Evolutionary conservation across 23 tunicate species (phyloP).

Genomic region (Pegea sp.): DNA sequence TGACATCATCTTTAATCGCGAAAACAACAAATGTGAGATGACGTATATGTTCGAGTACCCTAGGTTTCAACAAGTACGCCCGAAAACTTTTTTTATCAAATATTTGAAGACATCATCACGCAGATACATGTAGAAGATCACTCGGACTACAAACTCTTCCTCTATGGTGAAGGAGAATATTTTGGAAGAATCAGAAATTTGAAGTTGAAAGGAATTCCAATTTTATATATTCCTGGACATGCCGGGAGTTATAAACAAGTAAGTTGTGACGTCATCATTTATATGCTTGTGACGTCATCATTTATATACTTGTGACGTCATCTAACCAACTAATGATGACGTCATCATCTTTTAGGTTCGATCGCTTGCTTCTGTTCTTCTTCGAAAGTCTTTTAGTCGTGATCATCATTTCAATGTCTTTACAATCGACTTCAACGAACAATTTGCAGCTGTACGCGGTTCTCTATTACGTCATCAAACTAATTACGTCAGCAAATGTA

Average conservation of each 20-base stretch:
- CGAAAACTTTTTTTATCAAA: too few relatives aligned
- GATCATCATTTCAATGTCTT: conserved; percentile 57
- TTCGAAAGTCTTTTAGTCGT: conserved; percentile 16
- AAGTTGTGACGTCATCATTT: not conserved
- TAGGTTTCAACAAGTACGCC: too few relatives aligned
- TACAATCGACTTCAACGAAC: conserved; percentile 40
- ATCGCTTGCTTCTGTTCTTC: conserved; percentile 60
- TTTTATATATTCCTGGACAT: conserved; percentile 67
- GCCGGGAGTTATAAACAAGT: conserved; percentile 84
- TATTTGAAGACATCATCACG: too few relatives aligned
- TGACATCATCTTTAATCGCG: too few relatives aligned
- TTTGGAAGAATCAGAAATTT: conserved; percentile 12
- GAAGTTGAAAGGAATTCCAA: conserved; percentile 51
- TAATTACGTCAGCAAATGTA: conserved; percentile 24
- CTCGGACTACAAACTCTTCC: conserved; percentile 23
- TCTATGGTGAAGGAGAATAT: conserved; percentile 83
- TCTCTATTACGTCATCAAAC: conserved; percentile 15
- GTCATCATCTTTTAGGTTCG: conserved; percentile 19
- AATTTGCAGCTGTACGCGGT: conserved; percentile 27
- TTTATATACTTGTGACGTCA: not conserved
- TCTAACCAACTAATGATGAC: not conserved
- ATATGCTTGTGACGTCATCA: not conserved
- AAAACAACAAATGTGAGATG: too few relatives aligned
- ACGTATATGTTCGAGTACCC: too few relatives aligned
- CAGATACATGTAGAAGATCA: not conserved